Base-by-base conservation (phyloP, 2,113 vertebrate species). In the Hyperopisus bebe region DNA sequence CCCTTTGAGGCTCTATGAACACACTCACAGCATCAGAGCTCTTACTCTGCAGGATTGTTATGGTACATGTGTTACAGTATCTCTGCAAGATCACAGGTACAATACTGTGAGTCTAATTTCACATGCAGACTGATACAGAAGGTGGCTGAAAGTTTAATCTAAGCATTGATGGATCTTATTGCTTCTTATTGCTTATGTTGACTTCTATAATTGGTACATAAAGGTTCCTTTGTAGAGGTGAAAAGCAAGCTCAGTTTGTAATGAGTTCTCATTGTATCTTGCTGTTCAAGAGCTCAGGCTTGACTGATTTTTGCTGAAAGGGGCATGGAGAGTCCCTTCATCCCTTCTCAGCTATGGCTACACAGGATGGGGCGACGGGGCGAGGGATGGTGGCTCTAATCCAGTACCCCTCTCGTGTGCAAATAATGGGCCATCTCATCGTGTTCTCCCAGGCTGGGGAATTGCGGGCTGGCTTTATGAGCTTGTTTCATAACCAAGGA, bases 191-290 rank as follows among this genome's bases (percentile, higher is more conserved):
- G 47, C 46, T n/a, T 48, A 48, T 46, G 46, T 77, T 88, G 44
- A 88, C 88, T 88, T n/a, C 66, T 44, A 48, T 88, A 74, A 88
- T 77, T 74, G 46, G 77, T 27, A 21, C 62, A 88, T 74, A 88
- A 88, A 77, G 70, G 88, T 62, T 17, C 48, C 88, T 70, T 83
- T 83, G 39, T 44, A 46, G 82, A n/a, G 39, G 39, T 84, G 83
- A 85, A 85, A 48, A 27, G 83, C 83, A 85, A 85, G 46, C 66
- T 74, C 50, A 24, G 66, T 89, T 31, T 24, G 88, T 74, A 82
- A 53, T 48, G 17, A 51, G 70, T 50, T 31, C 70, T 82, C 70
- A 82, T 82, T 80, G 70, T 89, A 51, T 47, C n/a, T 70, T 21
- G 70, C 70, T 21, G 70, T 66, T 53, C 42, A n/a, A 24, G 88